Base-by-base conservation (phyloP, 1,140 invertebrate genomes). In the Aphis craccivora region DNA sequence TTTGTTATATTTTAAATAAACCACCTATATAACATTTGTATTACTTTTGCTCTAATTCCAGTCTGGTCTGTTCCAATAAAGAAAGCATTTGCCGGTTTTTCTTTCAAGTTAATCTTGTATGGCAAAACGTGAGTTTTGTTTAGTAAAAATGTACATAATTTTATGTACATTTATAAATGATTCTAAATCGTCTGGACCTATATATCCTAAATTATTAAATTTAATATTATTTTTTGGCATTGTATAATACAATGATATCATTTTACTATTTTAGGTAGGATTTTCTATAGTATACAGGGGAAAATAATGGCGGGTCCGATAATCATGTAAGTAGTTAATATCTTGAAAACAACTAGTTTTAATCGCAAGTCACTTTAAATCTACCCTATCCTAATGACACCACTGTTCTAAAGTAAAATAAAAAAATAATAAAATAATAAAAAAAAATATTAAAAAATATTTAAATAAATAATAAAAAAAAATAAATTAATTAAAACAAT, bases 1-100 rank as follows among this genome's bases (percentile, higher is more conserved):
- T 60, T 11, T 40, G 55, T 55, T 35, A 90, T 18, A 35, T 89
- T 23, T 14, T 14, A 25, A 40, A 53, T 0, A 55, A 11, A 14
- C 30, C 3, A 2, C 37, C 37, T 67, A 60, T 67, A 90, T 88
- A 2, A 51, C n/a, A 88, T 51, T 51, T 48, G 35, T 7, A 51
- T 55, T 30, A 92, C 91, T 37, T 92, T 92, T 9, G 91, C 91
- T 83, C 76, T 90, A 6, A 43, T 25, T 53, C 35, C 90, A 0
- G 88, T 90, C 25, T 92, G 93, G 25, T 94, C 97, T 96, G 97
- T 97, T 94, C 96, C 95, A 94, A 22, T 94, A 94, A 94, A 94
- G 9, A 93, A 94, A 14, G 95, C 94, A 35, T 95, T 94, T 37
- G 95, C 95, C 14, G 94, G 94, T 55, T 95, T 95, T 4, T 95